phyloP scores from a whole-genome alignment of 2,888 invertebrate genomes.

The Scaeva pyrastri region DNA sequence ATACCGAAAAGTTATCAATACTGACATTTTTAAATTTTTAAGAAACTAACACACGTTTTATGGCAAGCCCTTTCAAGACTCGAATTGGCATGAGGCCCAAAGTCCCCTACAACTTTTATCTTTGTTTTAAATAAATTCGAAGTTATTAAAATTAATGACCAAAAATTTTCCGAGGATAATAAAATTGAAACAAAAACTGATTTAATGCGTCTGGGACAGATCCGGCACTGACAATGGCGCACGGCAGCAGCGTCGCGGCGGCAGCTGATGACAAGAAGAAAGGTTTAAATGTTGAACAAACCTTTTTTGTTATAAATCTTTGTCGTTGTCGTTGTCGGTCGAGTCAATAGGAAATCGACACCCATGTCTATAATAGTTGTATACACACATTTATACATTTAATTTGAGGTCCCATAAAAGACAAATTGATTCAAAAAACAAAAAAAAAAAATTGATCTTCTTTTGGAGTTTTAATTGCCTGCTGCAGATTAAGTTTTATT shows the following conservation, averaged over 20 bases:
- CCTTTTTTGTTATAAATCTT: conserved; percentile 9
- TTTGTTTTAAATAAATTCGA: too few species aligned
- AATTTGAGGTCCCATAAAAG: conserved; percentile 53
- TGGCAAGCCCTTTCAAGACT: too few species aligned
- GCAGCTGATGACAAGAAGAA: conserved; percentile 52
- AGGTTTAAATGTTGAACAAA: background rate
- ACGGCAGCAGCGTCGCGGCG: background rate
- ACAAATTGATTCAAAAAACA: conserved; percentile 69
- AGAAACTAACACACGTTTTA: too few species aligned
- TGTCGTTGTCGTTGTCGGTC: background rate
- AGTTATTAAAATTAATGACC: too few species aligned
- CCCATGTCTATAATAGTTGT: background rate
- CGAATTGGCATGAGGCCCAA: too few species aligned
- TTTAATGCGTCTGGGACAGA: background rate
- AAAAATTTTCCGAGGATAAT: too few species aligned
- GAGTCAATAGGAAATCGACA: conserved; percentile 59
- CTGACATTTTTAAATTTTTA: too few species aligned
- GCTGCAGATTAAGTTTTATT: conserved; percentile 41
- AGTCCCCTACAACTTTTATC: too few species aligned
- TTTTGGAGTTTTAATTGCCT: conserved; percentile 64
- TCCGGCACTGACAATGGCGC: background rate
- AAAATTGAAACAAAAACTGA: too few species aligned
- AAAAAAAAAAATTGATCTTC: too few species aligned
- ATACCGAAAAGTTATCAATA: too few species aligned
- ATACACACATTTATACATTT: too few species aligned